These are phyloP conservation scores for Saguinus imperator DNA, from an alignment of 2,113 vertebrate genomes.

Conservation along the genomic window DNA sequence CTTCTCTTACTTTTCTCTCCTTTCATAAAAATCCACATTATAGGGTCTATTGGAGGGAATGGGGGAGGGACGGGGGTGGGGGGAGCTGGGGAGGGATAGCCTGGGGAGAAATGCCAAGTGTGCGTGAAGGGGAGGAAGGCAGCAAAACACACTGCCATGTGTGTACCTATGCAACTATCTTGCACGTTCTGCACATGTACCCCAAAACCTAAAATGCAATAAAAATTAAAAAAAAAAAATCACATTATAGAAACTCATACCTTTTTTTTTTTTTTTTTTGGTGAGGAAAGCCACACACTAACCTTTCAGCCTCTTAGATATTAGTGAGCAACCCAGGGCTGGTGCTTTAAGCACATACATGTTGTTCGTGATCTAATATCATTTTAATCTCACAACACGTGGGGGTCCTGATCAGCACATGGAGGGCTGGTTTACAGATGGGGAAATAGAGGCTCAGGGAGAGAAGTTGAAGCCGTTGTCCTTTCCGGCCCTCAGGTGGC, in stretches of 20 bases:
- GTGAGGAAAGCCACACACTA: background rate
- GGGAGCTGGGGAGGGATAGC: too few relatives aligned
- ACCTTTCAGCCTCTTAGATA: background rate
- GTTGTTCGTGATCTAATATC: background rate
- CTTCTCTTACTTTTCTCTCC: background rate
- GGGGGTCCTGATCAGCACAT: background rate
- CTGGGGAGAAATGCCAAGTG: too few relatives aligned
- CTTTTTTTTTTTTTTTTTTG: background rate
- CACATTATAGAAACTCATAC: background rate
- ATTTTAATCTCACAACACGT: background rate
- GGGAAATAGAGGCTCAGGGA: background rate
- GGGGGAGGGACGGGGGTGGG: too few relatives aligned
- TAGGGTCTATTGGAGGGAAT: background rate
- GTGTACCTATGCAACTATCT: too few relatives aligned
- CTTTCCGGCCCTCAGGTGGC: background rate
- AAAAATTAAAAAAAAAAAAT: background rate
- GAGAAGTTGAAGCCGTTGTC: accelerated
- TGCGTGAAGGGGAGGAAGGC: too few relatives aligned
- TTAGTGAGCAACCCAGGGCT: background rate
- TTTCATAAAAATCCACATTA: background rate
- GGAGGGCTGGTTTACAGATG: background rate
- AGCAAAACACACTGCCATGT: too few relatives aligned
- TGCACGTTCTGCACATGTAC: too few relatives aligned
- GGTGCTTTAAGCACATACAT: background rate
- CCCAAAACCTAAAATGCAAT: too few relatives aligned